A percentile compares a stretch with the other conserved stretches of the same genome.
These are phyloP conservation scores for Naja naja DNA, from an alignment of 2,113 vertebrate species.

Conservation along the genomic window DNA sequence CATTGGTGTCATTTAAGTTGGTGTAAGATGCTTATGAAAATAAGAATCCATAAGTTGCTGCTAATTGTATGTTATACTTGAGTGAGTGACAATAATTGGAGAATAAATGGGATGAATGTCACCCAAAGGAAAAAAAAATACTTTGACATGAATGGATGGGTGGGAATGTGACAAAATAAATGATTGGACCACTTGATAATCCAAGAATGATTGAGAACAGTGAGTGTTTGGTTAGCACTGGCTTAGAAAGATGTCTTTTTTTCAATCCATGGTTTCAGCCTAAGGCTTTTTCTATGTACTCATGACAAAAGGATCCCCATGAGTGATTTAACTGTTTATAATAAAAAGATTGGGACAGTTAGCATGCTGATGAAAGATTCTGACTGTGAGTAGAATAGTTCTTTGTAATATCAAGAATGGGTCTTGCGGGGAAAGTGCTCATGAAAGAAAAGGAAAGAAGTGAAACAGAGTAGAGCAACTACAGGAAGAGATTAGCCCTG, in stretches of 20 bases:
- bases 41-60: neutral
- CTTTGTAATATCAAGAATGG: neutral
- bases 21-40: neutral
- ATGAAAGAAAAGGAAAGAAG: neutral
- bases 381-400: neutral
- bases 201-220: neutral
- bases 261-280: neutral
- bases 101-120: neutral
- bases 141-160: neutral
- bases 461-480: neutral
- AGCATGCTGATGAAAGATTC: neutral
- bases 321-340: neutral
- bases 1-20: neutral
- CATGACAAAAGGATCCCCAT: neutral
- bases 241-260: neutral
- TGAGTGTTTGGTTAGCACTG: neutral
- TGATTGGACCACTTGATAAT: neutral
- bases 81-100: neutral
- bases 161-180: neutral
- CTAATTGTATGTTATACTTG: neutral
- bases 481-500: neutral
- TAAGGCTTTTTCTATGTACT: neutral
- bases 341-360: neutral
- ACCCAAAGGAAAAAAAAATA: neutral
- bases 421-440: neutral